Base-by-base conservation (phyloP, 2,797 vertebrate genomes). In the Epinephelus awoara region DNA sequence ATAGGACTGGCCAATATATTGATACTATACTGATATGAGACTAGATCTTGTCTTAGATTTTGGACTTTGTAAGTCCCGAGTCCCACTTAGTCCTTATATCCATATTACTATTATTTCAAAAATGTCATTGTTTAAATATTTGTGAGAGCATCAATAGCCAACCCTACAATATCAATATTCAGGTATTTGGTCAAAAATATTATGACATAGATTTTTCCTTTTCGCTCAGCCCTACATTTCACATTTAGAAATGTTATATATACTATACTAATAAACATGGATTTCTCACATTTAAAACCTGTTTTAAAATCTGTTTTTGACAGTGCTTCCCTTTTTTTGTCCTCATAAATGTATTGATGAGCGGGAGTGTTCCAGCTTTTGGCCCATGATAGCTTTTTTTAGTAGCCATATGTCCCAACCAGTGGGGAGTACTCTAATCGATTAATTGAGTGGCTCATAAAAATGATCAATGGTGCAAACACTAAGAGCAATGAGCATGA, bases 391-490 rank as follows among this genome's bases (percentile, higher is more conserved):
- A 95, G 94, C 96, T 96, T 97, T 94, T 96, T 96, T 96, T 96
- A 94, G 94, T 92, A 94, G 94, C 96, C 92, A 84, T 96, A 95
- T 92, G 92, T 95, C 94, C 93, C 93, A 94, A 96, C 93, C 96
- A 95, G 95, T 93, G 93, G 95, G 95, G 96, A 97, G 95, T 96
- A 93, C 96, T 94, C 95, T 95, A 96, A 97, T 97, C 90, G 96
- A 97, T 97, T 96, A 92, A 95, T 93, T 94, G 96, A 96, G 96
- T 96, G 94, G 93, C 95, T 96, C 94, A 93, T 97, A 97, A 96
- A 95, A 96, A 88, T 97, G 96, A 97, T 97, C 93, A 96, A 96
- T 96, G 95, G 94, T 80, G 87, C 91, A 91, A 92, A 91, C 89
- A 89, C 94, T 93, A 85, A 92, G 91, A 95, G 92, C 88, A 94